Base-by-base conservation (phyloP, 2,888 invertebrate species). In the Myathropa florea region DNA sequence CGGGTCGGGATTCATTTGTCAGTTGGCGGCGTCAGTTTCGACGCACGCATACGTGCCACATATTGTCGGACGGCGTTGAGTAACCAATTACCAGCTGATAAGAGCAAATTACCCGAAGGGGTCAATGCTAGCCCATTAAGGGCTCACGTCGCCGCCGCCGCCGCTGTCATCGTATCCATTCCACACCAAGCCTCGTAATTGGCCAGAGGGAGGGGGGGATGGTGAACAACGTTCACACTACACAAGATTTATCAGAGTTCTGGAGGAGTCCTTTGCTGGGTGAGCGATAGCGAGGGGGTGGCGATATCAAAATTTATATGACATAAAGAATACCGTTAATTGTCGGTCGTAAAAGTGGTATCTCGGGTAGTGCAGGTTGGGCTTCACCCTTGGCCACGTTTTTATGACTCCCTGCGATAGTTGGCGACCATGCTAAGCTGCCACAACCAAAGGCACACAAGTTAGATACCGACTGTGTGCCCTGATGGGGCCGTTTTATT, bases 41-140 rank as follows among this genome's bases (percentile, higher is more conserved):
- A 21, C 21, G 21, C 18, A 14, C 30, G 14, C 60, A 60, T 60
- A 72, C 53, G 53, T 72, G 61, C n/a, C 61, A 65, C 73, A 73
- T 55, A 53, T 63, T 72, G 53, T n/a, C 23, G 24, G 12, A 33
- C n/a, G 57, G 59, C 68, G 18, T 57, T 65, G 81, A 82, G 72
- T 68, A 61, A 83, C 72, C 72, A 83, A 83, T 83, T 83, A 83
- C 72, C 39, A 78, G 78, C 60, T 80, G 80, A 83, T 75, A 75
- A 83, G 73, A 79, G 64, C 75, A 73, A 83, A 83, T 83, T 78
- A 68, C 83, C 39, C 33, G 9, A 26, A 77, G 53, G 61, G 67
- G 70, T 65, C 59, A 57, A 24, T 23, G 24, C 64, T 36, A n/a
- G 14, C 28, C 61, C 68, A 77, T 72, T 78, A 77, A 73, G 72